Evolutionary conservation across 2,113 vertebrate genomes (phyloP), one percentile per base, ranked within the genome.

Genomic region (Ardeotis arabs): DNA sequence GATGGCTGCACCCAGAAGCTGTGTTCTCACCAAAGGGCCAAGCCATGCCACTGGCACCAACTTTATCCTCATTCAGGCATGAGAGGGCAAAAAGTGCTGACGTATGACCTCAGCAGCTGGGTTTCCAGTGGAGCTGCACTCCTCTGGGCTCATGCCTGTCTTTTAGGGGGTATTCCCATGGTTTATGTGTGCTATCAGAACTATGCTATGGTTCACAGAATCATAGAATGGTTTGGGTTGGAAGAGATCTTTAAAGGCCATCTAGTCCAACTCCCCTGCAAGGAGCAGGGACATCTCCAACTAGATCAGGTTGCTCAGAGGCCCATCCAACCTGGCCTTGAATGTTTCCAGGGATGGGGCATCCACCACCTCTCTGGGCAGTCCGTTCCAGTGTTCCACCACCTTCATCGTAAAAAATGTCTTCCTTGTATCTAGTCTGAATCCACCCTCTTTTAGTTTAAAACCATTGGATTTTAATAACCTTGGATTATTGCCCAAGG

Each of bases 21-120:
- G n/a, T 22, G 47, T 33, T 4, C 1, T 23, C 52, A 35, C 21
- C 15, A 37, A 64, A 58, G 11, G 25, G 35, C 9, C 0, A 1
- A 63, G 49, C 49, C 33, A 1, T 10, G 9, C 0, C 1, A 20
- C 45, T 49, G n/a, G 39, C 39, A 33, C 47, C 37, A 9, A 14
- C 2, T 0, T 58, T 29, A 8, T 31, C 37, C 64, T 59, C 33
- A 1, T 49, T 66, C 17, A 18, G 35, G 14, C 7, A 8, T 41
- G 28, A 6, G 23, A 41, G 18, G 9, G 22, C 49, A 24, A 4
- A 8, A 73, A 35, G 29, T 18, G 7, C 60, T 45, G 27, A 33
- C 31, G 45, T 17, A 6, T 31, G 64, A 37, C 39, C 39, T 25
- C 79, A 60, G n/a, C 45, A 78, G 39, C 29, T 55, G 66, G 31